Evolutionary conservation across 53 echinoderm and acorn worm genomes (phyloP).

Genomic region (Apostichopus leukothele): DNA sequence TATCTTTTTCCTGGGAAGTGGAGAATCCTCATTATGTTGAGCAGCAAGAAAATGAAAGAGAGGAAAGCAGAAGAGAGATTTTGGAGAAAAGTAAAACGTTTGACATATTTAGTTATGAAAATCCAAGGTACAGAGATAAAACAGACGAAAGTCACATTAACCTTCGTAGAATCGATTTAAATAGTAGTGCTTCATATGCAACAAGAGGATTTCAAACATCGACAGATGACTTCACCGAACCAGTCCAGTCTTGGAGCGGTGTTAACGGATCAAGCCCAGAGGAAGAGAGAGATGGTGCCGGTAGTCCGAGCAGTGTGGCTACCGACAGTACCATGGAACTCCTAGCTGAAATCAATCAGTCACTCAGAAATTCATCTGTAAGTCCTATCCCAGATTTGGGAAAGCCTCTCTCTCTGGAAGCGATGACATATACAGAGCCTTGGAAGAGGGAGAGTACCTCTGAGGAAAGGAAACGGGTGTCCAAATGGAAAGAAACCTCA

Average conservation of each 20-base stretch:
- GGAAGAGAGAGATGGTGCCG: conserved; percentile 7
- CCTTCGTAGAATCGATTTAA: not conserved
- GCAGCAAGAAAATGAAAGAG: not conserved
- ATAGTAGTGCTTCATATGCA: not conserved
- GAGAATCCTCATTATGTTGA: conserved; percentile 24
- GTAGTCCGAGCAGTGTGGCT: conserved; percentile 54
- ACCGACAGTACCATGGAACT: conserved; percentile 73
- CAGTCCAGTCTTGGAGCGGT: not conserved
- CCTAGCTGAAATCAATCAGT: conserved; percentile 80
- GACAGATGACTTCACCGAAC: not conserved
- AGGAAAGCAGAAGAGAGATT: not conserved
- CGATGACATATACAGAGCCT: not conserved
- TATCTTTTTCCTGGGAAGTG: conserved; percentile 21
- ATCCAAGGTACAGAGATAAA: not conserved
- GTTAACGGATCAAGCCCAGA: not conserved
- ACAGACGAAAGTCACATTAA: not conserved
- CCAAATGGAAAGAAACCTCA: not conserved
- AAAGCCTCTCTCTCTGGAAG: not conserved
- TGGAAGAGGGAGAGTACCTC: not conserved
- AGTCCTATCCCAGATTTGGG: conserved; percentile 55
- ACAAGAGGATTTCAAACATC: not conserved
- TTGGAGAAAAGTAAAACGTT: not conserved
- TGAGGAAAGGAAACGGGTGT: not conserved
- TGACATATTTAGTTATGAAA: conserved; percentile 19
- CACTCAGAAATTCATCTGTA: conserved; percentile 73